Evolutionary conservation across 2,113 vertebrate species (phyloP), one percentile per base, ranked within the genome.

Genomic region (Acanthochromis polyacanthus): DNA sequence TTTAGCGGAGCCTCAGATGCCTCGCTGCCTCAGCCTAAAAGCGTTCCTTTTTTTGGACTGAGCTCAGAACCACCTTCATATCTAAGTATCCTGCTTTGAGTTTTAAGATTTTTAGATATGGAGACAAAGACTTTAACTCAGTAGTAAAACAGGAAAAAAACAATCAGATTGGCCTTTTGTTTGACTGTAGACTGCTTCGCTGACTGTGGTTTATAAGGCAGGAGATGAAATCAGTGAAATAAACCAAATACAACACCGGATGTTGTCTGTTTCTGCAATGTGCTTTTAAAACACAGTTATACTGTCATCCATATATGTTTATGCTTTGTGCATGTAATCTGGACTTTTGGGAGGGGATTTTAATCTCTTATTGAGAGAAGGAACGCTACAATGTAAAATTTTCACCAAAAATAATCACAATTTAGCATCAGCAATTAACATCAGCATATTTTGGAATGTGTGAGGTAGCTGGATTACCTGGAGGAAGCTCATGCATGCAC

Each of bases 41-140:
- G 10, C 38, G 7, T 68, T 6, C 32, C 7, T 32, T 0, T 36
- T 36, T 66, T 74, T 48, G 75, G 46, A 6, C 14, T 57, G 57
- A 16, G 52, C 63, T 65, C 76, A 61, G 55, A 83, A 73, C 68
- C 75, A 69, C 81, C 4, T 74, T 83, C 70, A 75, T 83, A 85
- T 88, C 76, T 65, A 56, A 85, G 75, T 75, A 71, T 87, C 80
- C 76, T 75, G 78, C 82, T 91, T 86, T 88, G 85, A 89, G 77
- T 95, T 95, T 93, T 93, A 92, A 84, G 63, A 81, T 94, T 95
- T 36, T 94, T 93, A 94, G 91, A 93, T 82, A 79, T 80, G 75
- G 77, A 88, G 64, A 72, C 75, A 85, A 84, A 82, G 76, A 82
- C 80, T 89, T 78, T 67, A 82, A 84, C 61, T 23, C 85, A 50